Evolutionary conservation across 2,797 vertebrate genomes (phyloP).

Genomic region (Eulemur albifrons): DNA sequence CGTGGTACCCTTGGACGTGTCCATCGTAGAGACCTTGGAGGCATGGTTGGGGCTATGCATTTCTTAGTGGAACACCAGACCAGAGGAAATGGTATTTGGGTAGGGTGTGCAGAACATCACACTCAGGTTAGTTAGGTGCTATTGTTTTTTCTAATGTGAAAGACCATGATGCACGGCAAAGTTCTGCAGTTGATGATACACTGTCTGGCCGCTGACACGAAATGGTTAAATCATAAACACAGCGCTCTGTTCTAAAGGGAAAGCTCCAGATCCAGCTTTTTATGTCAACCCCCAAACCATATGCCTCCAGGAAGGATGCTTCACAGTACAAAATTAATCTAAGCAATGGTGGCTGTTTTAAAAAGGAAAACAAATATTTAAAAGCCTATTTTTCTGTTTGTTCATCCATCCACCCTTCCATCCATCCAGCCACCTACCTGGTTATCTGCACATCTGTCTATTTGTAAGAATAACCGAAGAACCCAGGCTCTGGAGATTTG

Average conservation of each 20-base stretch:
- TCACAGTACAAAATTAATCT: slow-evolving; percentile 53
- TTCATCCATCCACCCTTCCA: background rate
- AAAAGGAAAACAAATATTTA: slow-evolving; percentile 21
- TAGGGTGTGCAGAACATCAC: background rate
- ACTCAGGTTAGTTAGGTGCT: background rate
- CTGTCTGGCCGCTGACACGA: background rate
- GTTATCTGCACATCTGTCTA: background rate
- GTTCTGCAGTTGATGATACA: background rate
- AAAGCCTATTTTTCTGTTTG: background rate
- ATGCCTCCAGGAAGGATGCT: slow-evolving; percentile 70
- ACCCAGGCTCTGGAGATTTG: background rate
- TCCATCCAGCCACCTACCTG: background rate
- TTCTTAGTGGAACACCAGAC: background rate
- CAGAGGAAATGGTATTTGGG: background rate
- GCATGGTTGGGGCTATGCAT: background rate
- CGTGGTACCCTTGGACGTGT: background rate
- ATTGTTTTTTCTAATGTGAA: background rate
- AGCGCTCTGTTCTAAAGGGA: slow-evolving; percentile 43
- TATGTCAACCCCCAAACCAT: slow-evolving; percentile 73
- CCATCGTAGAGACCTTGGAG: background rate
- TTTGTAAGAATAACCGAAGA: slow-evolving; percentile 40
- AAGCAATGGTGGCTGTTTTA: slow-evolving; percentile 49
- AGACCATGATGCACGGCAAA: background rate
- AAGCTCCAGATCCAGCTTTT: slow-evolving; percentile 60
- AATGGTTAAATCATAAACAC: slow-evolving; percentile 62